phyloP scores from a whole-genome alignment of 2,113 vertebrate genomes.

The Cochlearius cochlearius region DNA sequence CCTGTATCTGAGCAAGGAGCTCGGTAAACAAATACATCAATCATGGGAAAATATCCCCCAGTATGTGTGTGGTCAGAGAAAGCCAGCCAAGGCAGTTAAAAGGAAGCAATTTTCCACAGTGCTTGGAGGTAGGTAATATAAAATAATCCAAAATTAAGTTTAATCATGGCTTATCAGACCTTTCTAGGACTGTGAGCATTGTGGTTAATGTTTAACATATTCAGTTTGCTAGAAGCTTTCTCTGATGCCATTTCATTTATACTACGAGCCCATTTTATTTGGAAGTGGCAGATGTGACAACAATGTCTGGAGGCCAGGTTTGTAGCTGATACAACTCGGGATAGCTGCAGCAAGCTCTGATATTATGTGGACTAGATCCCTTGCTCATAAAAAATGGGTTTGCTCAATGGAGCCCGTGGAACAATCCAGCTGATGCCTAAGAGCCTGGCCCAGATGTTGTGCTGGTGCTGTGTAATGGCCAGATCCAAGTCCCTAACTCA shows the following conservation, averaged over 20 bases:
- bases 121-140: slow-evolving; percentile 65
- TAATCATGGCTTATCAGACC: slow-evolving; percentile 58
- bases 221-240: background rate
- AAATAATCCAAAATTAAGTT: slow-evolving; percentile 68
- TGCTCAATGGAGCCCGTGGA: background rate
- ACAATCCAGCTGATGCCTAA: background rate
- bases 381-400: background rate
- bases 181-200: slow-evolving; percentile 22
- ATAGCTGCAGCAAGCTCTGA: background rate
- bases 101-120: slow-evolving; percentile 66
- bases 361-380: background rate
- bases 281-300: background rate
- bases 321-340: fast-evolving
- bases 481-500: background rate
- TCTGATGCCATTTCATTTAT: slow-evolving; percentile 1
- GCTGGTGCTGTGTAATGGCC: background rate
- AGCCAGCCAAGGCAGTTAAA: slow-evolving; percentile 60
- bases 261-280: background rate
- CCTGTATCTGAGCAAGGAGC: slow-evolving; percentile 30
- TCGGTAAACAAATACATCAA: slow-evolving; percentile 60
- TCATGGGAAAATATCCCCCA: slow-evolving; percentile 39
- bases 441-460: background rate
- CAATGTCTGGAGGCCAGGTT: background rate
- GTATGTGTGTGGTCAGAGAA: slow-evolving; percentile 30
- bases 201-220: slow-evolving; percentile 39